Base-by-base conservation (phyloP, 2,113 vertebrate species). In the Brachirus orientalis region DNA sequence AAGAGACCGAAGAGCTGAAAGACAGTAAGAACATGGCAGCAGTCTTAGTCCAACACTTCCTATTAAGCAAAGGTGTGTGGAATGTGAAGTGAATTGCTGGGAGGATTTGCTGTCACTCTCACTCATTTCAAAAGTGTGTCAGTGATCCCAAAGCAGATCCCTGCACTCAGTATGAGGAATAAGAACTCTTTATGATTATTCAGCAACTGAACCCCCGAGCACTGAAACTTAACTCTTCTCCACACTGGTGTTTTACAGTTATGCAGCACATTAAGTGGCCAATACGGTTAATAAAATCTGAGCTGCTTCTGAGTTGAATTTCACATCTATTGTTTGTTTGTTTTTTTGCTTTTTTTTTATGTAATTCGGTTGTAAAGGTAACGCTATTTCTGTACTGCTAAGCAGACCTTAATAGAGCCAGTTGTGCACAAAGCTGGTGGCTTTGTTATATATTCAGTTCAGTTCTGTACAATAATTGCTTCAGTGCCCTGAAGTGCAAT, bases 61-160 rank as follows among this genome's bases (percentile, higher is more conserved):
- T 71, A 84, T 86, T 79, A 85, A 69, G 52, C 18, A 18, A 20
- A 66, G 72, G 60, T 86, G 79, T 69, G 59, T 54, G 55, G 60
- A 82, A 87, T 70, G 72, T 75, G 45, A 76, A 82, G 54, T 76
- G 77, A 85, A 82, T 72, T 33, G 37, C 59, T 18, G 60, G 75
- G 58, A 90, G 60, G 66, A 81, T 63, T 65, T 44, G 54, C 81
- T 84, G 86, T 88, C 88, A 89, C 80, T 84, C 51, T 76, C 59
- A 57, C 66, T 85, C 76, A 86, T 79, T 79, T 82, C 62, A 70
- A 69, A 86, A 72, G 55, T 51, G 63, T 70, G 65, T 89, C 80
- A 83, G 73, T 50, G 40, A 75, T 70, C 77, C 72, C 69, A 52
- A 13, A 65, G 72, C 72, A 63, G 56, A 57, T 72, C 79, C 64